phyloP scores from a whole-genome alignment of 2,113 vertebrate genomes.

The Salvator merianae region DNA sequence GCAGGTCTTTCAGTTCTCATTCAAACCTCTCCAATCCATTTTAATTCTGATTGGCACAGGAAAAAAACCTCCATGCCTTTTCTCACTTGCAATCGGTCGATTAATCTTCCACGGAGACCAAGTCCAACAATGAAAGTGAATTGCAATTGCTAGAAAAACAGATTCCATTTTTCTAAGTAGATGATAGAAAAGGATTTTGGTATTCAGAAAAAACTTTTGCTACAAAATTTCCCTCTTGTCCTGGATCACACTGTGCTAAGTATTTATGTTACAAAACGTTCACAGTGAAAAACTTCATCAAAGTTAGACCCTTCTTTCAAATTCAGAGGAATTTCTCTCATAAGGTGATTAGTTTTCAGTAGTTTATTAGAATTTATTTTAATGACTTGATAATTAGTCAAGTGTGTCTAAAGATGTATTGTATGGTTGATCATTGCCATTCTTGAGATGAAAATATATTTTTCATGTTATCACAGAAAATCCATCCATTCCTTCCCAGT shows the following conservation, averaged over 20 bases:
- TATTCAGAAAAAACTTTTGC: background rate
- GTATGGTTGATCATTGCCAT: no score
- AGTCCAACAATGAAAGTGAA: fast-evolving
- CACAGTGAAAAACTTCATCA: background rate
- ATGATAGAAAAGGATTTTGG: background rate
- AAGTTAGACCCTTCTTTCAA: background rate
- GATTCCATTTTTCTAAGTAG: background rate
- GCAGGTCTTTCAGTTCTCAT: constrained; percentile 17
- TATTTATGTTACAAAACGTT: background rate
- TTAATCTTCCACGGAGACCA: background rate
- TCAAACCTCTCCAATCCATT: background rate
- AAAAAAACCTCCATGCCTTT: background rate
- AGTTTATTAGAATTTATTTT: background rate
- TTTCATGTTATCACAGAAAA: no score
- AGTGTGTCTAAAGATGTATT: no score
- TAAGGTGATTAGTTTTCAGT: no score
- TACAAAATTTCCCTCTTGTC: constrained; percentile 4
- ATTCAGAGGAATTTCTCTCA: background rate
- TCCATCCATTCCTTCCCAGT: background rate
- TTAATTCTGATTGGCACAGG: background rate
- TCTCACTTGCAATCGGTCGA: no score
- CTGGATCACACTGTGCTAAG: background rate
- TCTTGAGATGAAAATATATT: no score
- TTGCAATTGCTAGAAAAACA: background rate
- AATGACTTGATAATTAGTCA: no score